phyloP scores from a whole-genome alignment of 2,113 vertebrate species.

The Gallinago undulata region DNA sequence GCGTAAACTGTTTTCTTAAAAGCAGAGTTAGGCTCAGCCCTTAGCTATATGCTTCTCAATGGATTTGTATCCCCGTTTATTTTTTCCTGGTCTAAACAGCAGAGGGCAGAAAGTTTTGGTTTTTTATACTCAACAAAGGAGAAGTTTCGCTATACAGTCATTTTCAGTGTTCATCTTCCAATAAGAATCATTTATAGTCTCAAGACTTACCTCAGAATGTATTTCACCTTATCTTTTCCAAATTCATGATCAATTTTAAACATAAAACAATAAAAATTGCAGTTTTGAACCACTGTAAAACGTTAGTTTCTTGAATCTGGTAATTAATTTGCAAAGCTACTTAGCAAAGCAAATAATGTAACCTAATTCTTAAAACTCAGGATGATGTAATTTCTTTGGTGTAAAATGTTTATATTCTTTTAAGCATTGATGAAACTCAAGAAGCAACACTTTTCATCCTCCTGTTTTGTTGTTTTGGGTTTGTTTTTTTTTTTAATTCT shows the following conservation, averaged over 20 bases:
- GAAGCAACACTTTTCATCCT: not conserved
- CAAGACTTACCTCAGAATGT: not conserved
- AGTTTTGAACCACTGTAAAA: not conserved
- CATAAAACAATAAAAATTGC: not conserved
- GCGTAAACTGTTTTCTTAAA: not conserved
- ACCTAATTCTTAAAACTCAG: not conserved
- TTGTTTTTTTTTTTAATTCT: not conserved
- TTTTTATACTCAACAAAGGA: not conserved
- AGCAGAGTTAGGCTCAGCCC: not conserved
- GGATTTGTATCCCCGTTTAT: not conserved
- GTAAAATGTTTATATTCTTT: not conserved
- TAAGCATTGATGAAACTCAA: not conserved
- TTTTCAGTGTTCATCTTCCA: not conserved
- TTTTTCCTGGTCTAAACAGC: not conserved
- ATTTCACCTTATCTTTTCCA: not conserved
- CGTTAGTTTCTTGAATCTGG: not conserved
- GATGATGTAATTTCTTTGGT: not conserved
- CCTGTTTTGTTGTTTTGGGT: not conserved
- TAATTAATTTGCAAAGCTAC: not conserved
- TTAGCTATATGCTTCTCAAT: not conserved
- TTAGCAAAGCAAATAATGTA: not conserved
- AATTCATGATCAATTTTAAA: not conserved
- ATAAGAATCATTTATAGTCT: not conserved
- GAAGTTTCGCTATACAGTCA: accelerated
- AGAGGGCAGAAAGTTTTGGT: not conserved